Evolutionary conservation across 2,888 invertebrate species (phyloP).

Genomic region (Sepiola atlantica): DNA sequence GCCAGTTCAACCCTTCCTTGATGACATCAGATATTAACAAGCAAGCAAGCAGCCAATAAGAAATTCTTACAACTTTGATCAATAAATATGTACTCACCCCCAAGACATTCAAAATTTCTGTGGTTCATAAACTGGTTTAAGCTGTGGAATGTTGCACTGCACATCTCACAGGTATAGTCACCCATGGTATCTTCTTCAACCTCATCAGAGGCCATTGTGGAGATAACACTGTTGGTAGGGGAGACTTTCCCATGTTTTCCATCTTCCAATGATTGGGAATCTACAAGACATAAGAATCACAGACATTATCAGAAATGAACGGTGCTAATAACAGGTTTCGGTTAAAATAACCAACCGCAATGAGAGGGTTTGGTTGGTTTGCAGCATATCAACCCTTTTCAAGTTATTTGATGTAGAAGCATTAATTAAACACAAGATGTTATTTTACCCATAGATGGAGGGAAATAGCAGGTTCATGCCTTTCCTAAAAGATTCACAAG

Average conservation of each 20-base stretch:
- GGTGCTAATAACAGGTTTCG: too few species aligned
- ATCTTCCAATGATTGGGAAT: conserved; percentile 44
- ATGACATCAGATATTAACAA: too few species aligned
- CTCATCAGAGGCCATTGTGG: conserved; percentile 39
- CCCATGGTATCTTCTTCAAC: conserved; percentile 43
- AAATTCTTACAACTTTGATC: too few species aligned
- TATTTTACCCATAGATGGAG: neutral
- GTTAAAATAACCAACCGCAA: neutral
- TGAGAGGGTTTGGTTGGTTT: neutral
- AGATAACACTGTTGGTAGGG: conserved; percentile 22
- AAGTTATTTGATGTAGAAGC: neutral
- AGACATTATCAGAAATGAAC: too few species aligned
- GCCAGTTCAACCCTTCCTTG: too few species aligned
- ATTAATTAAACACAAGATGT: neutral
- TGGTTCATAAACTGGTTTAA: conserved; percentile 71
- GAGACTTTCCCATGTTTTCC: conserved; percentile 35
- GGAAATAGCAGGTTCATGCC: neutral
- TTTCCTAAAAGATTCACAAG: too few species aligned
- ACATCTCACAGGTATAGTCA: conserved; percentile 62
- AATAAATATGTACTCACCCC: conserved; percentile 54
- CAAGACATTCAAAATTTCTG: conserved; percentile 65
- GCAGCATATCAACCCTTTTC: neutral
- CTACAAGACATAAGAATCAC: neutral
- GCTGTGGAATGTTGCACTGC: conserved; percentile 63
- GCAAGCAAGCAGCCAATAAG: too few species aligned